Evolutionary conservation across 1,140 invertebrate species (phyloP), one percentile per base, ranked within the genome.

Genomic region (Glomeris maerens): DNA sequence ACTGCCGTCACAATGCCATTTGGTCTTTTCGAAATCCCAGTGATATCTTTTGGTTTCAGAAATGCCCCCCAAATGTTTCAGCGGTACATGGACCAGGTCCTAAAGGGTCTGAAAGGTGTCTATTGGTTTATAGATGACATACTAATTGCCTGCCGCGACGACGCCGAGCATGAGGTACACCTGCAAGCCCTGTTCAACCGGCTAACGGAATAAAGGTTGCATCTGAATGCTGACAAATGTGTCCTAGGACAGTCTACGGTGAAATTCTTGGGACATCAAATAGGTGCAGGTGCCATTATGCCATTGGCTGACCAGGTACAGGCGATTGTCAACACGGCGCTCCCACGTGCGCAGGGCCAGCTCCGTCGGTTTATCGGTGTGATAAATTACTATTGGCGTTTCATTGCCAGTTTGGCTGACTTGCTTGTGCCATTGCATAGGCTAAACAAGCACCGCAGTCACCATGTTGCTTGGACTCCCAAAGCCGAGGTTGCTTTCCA

Each of bases 21-120:
- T 28, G 61, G 62, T 7, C 50, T 62, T 2, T 69, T 52, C 45
- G 52, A 66, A 42, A 64, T 59, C 39, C 53, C 49, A 20, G 54
- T 55, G 2, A 54, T 66, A 47, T 50, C 57, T 29, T 63, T 66
- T 47, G 65, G 66, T 27, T 52, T 67, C 25, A 45, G 21, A 20
- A 64, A 61, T 49, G 62, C 62, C 13, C 53, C 57, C 13, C 56
- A 63, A n/a, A 52, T 41, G 4, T 58, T 55, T 23, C 56, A 58
- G 26, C 10, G 49, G 5, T 45, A 45, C 26, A 55, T 58, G 17
- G 57, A 58, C 23, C 27, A 52, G 29, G 45, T 58, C 13, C 28
- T 28, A 1, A 17, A 27, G n/a, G 53, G 22, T n/a, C 22, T 57
- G 3, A 21, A 23, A 13, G 50, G 51, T 45, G 21, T 14, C 31